phyloP scores from a whole-genome alignment of 2,888 invertebrate genomes.

The Eupithecia centaureata region DNA sequence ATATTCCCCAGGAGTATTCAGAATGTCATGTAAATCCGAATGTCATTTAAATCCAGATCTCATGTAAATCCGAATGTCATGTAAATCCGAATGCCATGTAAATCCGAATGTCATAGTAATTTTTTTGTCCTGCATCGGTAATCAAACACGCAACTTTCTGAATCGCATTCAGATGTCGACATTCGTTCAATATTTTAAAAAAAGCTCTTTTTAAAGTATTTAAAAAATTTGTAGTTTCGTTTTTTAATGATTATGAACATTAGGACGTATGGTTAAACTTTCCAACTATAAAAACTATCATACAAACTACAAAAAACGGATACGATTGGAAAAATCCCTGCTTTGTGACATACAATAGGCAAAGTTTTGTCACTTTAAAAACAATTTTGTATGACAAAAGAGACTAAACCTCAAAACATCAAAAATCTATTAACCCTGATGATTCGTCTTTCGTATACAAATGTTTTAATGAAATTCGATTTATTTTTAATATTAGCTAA shows the following conservation, averaged over 20 bases:
- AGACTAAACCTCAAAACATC: not conserved
- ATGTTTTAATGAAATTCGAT: not conserved
- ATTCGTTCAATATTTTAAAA: not conserved
- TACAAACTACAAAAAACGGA: not conserved
- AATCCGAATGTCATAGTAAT: too few relatives aligned
- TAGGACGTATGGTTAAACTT: not conserved
- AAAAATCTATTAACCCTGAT: constrained; percentile 7
- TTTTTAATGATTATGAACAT: not conserved
- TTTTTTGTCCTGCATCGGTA: not conserved
- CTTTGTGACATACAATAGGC: not conserved
- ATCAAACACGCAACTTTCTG: not conserved
- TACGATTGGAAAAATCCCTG: not conserved
- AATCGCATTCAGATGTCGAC: not conserved
- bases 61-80: too few relatives aligned
- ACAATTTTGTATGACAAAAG: too few relatives aligned
- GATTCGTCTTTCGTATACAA: not conserved
- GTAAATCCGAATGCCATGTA: too few relatives aligned
- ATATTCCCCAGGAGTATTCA: too few relatives aligned
- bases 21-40: too few relatives aligned
- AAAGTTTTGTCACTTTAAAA: too few relatives aligned
- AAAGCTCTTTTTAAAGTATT: too few relatives aligned
- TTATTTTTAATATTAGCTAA: not conserved
- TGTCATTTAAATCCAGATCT: too few relatives aligned
- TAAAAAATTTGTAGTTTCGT: too few relatives aligned
- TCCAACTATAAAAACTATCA: not conserved